Evolutionary conservation across 2,113 vertebrate genomes (phyloP).

Genomic region (Saimiri boliviensis): DNA sequence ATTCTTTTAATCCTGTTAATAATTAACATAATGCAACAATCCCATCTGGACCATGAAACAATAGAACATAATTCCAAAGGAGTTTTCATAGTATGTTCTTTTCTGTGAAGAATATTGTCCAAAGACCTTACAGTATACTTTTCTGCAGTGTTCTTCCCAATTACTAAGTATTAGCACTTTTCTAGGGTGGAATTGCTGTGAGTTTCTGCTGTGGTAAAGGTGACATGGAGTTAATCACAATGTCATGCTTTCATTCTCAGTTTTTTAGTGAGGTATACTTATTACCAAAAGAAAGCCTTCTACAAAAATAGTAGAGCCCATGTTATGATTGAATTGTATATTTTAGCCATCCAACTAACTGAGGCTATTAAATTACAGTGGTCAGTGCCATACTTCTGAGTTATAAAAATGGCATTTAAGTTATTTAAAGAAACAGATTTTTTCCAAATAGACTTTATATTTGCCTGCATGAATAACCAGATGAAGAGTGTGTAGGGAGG

Average conservation of each 20-base stretch:
- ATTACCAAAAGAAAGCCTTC: not conserved
- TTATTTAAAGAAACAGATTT: slow-evolving; percentile 20
- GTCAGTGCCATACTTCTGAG: not conserved
- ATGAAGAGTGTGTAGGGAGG: not conserved
- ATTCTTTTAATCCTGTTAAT: slow-evolving; percentile 47
- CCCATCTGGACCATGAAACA: slow-evolving; percentile 50
- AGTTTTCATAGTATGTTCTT: not conserved
- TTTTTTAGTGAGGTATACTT: not conserved
- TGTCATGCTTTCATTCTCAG: not conserved
- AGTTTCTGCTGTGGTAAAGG: not conserved
- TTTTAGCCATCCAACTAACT: not conserved
- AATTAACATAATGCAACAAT: slow-evolving; percentile 48
- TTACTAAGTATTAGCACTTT: not conserved
- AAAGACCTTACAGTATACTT: not conserved
- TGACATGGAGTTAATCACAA: not conserved
- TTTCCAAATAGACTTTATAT: not conserved
- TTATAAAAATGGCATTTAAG: slow-evolving; percentile 32
- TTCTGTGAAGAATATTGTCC: not conserved
- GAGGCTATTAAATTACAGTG: slow-evolving; percentile 8
- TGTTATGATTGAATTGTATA: not conserved
- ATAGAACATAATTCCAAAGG: slow-evolving; percentile 30
- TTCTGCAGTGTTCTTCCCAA: not conserved
- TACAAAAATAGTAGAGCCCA: not conserved
- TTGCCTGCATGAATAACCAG: not conserved
- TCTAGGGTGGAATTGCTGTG: not conserved